A percentile compares a stretch with the other conserved stretches of the same genome.
Conservation (phyloP, 2,797 vertebrate genomes). For the Cirrhinus mrigala region DNA sequence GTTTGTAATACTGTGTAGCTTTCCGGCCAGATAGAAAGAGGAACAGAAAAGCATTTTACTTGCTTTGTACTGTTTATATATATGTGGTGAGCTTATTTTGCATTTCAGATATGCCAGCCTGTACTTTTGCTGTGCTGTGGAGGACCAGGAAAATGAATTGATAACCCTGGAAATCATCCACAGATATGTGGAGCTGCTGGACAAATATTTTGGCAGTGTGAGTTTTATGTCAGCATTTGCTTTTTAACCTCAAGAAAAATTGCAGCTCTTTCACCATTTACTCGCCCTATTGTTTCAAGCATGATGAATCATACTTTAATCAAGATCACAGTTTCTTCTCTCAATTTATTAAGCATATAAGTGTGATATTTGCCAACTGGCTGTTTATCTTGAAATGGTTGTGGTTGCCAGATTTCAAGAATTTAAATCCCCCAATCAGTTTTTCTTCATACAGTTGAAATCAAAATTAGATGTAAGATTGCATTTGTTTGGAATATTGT, state of each 20-base stretch:
- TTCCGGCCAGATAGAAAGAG: neutral
- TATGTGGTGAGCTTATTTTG: constrained; percentile 2
- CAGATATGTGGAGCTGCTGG: constrained; percentile 91
- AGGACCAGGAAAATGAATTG: constrained; percentile 91
- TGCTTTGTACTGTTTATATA: constrained; percentile 59
- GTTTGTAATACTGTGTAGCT: neutral
- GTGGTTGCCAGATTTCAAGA: neutral
- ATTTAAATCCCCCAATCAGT: neutral
- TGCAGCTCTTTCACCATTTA: neutral
- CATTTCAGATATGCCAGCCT: constrained; percentile 86
- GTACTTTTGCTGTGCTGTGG: constrained; percentile 93
- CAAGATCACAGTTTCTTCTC: neutral
- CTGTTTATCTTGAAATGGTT: neutral
- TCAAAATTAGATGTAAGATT: too few species aligned
- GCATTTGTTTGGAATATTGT: too few species aligned
- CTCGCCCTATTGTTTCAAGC: neutral
- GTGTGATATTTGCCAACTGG: neutral
- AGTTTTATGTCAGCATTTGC: constrained; percentile 62
- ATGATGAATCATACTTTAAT: neutral
- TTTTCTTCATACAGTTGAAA: neutral
- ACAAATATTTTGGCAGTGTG: constrained; percentile 94
- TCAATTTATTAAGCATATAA: neutral
- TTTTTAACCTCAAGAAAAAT: neutral
- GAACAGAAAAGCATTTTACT: neutral
- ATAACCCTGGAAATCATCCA: constrained; percentile 94